Evolutionary conservation across 2,888 invertebrate genomes (phyloP).

Genomic region (Margaritifera margaritifera): DNA sequence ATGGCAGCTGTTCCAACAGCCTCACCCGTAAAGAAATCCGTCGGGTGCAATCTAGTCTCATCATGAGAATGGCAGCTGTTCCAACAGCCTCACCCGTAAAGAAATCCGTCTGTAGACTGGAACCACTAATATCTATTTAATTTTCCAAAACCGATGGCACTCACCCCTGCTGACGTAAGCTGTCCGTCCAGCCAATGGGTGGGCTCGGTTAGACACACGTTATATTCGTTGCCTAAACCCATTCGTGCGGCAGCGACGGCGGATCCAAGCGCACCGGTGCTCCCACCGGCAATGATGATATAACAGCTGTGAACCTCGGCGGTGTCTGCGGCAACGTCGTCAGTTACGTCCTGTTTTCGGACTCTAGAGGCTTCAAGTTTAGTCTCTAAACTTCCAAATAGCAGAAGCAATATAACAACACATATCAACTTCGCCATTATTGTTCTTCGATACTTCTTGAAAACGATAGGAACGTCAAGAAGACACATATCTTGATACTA

Average conservation of each 20-base stretch:
- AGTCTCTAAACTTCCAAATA: too few relatives aligned
- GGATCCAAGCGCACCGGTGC: slow-evolving; percentile 28
- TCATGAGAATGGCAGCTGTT: slow-evolving; percentile 22
- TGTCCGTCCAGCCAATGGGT: slow-evolving; percentile 40
- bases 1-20: slow-evolving; percentile 26
- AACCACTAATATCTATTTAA: slow-evolving; percentile 16
- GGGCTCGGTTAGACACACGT: slow-evolving; percentile 32
- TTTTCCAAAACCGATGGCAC: slow-evolving; percentile 28
- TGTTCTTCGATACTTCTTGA: too few relatives aligned
- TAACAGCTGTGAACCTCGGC: slow-evolving; percentile 14
- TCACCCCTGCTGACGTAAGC: slow-evolving; percentile 28
- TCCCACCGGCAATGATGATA: slow-evolving; percentile 30
- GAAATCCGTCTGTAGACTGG: slow-evolving; percentile 18
- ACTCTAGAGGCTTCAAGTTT: too few relatives aligned
- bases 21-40: slow-evolving; percentile 24
- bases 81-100: slow-evolving; percentile 27
- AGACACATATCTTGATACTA: too few relatives aligned
- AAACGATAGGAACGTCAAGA: too few relatives aligned
- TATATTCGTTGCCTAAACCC: neutral
- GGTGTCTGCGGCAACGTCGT: too few relatives aligned
- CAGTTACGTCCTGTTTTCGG: too few relatives aligned
- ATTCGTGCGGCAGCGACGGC: slow-evolving; percentile 20
- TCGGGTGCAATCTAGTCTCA: slow-evolving; percentile 25
- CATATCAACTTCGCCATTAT: too few relatives aligned
- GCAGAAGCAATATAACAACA: too few relatives aligned